Evolutionary conservation across 2,113 vertebrate genomes (phyloP), one percentile per base, ranked within the genome.

Genomic region (Triplophysa tibetana): DNA sequence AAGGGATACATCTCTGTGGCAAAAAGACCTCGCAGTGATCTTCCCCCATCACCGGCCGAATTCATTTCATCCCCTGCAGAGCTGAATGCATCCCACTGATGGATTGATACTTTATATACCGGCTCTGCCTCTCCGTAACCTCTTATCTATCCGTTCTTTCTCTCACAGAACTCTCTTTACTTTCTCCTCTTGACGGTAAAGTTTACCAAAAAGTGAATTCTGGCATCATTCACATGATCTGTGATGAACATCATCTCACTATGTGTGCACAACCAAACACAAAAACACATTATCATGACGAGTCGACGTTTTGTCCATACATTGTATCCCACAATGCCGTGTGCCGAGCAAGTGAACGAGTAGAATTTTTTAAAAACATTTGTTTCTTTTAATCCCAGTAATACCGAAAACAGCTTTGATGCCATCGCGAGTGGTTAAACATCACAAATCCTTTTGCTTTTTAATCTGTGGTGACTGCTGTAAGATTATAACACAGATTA

Each of bases 321-420:
- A 54, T 14, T 56, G 3, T n/a, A 9, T 56, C 6, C 48, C 7
- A 23, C 19, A 73, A 7, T 60, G n/a, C 19, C 14, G 0, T 56
- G 5, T 56, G 54, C 7, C n/a, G 17, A 56, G n/a, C 9, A 14
- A 14, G 4, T 14, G 19, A 41, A 23, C 8, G 2, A 2, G 1
- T 8, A 70, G 12, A 73, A 33, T 19, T 52, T 73, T 73, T 73
- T 23, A 10, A n/a, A 56, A n/a, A 56, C 54, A 8, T 29, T 56
- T 43, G 16, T 56, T 33, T 70, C 56, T 38, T 17, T 45, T 75
- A 75, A 75, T 75, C 58, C 58, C 9, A 63, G 41, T 63, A 48
- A n/a, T 63, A 9, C 60, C 19, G 4, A 62, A 61, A 62, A 29
- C 72, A 26, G 72, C 12, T 72, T 56, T 72, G 58, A 62, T 62